These are phyloP conservation scores for Anarrhichthys ocellatus DNA, from an alignment of 2,113 vertebrate genomes.

Conservation along the genomic window DNA sequence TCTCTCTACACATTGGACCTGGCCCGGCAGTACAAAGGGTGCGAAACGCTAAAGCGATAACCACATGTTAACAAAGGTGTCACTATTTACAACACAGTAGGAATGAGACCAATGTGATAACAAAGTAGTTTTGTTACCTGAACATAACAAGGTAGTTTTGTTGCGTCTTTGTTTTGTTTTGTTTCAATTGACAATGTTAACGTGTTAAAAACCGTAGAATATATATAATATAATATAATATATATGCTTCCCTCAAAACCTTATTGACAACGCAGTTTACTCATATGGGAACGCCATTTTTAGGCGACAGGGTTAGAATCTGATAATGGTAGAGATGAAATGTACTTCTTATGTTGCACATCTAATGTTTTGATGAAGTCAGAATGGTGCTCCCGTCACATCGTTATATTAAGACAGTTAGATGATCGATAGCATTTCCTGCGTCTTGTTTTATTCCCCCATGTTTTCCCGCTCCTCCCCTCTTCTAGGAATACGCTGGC, in stretches of 20 bases:
- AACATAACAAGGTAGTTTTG: not conserved
- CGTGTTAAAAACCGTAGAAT: not conserved
- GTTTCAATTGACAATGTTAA: not conserved
- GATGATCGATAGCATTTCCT: conserved; percentile 60
- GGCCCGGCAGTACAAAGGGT: not conserved
- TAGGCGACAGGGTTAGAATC: not conserved
- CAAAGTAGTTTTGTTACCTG: not conserved
- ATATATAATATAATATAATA: too few species aligned
- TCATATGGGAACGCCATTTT: not conserved
- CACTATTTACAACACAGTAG: not conserved
- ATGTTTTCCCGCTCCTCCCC: conserved; percentile 56
- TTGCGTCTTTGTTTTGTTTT: not conserved
- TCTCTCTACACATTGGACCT: not conserved
- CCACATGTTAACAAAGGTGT: not conserved
- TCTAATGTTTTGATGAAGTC: conserved; percentile 10
- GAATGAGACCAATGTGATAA: not conserved
- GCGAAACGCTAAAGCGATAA: not conserved
- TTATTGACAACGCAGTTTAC: not conserved
- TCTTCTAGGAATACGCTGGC: conserved; percentile 75
- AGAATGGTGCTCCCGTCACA: conserved; percentile 12
- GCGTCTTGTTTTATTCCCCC: conserved; percentile 64
- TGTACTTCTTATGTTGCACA: not conserved
- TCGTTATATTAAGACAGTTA: conserved; percentile 38
- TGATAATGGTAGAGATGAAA: not conserved
- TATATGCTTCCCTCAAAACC: not conserved